phyloP scores from a whole-genome alignment of 2,797 vertebrate species.

The Anguilla pacifica region DNA sequence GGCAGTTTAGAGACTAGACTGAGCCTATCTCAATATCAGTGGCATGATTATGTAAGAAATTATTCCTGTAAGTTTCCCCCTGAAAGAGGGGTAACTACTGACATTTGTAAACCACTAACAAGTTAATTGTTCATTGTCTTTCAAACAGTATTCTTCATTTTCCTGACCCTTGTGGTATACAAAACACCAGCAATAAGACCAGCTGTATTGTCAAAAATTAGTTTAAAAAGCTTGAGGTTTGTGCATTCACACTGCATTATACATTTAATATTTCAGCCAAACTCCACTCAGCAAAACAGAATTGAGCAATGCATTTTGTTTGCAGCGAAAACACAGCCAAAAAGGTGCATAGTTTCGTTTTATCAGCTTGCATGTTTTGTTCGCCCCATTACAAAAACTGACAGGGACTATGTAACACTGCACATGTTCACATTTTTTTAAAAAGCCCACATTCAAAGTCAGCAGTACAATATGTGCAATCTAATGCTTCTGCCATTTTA shows the following conservation, averaged over 20 bases:
- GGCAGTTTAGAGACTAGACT: not conserved
- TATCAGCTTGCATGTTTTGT: constrained; percentile 11
- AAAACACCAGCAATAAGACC: not conserved
- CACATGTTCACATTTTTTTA: constrained; percentile 17
- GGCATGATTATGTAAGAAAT: not conserved
- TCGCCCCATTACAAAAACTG: not conserved
- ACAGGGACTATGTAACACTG: not conserved
- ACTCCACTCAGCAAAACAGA: not conserved
- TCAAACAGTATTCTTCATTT: not conserved
- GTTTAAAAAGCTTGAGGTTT: not conserved
- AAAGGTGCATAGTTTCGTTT: not conserved
- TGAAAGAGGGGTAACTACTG: not conserved
- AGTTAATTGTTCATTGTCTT: not conserved
- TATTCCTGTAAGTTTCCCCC: too few relatives aligned
- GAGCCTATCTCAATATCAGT: not conserved
- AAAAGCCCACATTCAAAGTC: constrained; percentile 37
- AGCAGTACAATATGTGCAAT: not conserved
- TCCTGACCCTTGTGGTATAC: not conserved
- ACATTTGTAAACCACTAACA: not conserved
- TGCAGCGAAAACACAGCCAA: not conserved
- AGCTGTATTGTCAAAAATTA: not conserved
- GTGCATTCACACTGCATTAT: not conserved
- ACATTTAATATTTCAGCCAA: not conserved
- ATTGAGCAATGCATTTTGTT: not conserved
- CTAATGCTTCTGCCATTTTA: not conserved